Conservation (phyloP, 2,888 invertebrate genomes). For the Erebia palarica region DNA sequence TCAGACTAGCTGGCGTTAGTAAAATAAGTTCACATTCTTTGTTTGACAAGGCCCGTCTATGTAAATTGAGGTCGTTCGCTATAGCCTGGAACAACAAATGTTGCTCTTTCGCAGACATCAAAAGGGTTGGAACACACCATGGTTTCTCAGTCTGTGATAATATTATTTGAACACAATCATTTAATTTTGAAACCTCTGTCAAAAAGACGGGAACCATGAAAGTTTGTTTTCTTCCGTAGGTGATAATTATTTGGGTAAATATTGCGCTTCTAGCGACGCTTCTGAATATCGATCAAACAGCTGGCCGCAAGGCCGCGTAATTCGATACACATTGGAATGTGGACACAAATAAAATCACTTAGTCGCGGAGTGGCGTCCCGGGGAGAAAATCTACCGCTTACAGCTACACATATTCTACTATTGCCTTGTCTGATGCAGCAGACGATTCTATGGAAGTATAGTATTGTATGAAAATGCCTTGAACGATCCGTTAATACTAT, state of each 20-base stretch:
- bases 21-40: no score
- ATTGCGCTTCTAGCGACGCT: slow-evolving; percentile 65
- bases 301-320: slow-evolving; percentile 72
- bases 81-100: no score
- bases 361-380: slow-evolving; percentile 76
- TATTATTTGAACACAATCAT: no score
- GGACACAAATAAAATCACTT: slow-evolving; percentile 83
- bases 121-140: no score
- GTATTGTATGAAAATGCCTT: no score
- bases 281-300: slow-evolving; percentile 76
- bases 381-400: slow-evolving; percentile 66
- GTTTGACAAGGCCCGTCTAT: no score
- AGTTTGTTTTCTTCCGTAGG: slow-evolving; percentile 29
- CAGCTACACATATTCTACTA: slow-evolving; percentile 20
- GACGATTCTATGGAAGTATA: background rate
- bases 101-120: no score
- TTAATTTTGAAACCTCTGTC: no score
- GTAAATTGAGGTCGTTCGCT: no score
- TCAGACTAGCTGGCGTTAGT: no score
- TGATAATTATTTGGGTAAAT: slow-evolving; percentile 49
- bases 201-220: background rate
- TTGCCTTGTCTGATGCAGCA: slow-evolving; percentile 6
- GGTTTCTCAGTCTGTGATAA: no score
- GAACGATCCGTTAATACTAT: no score
- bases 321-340: slow-evolving; percentile 80